phyloP scores from a whole-genome alignment of 1,140 invertebrate species.

The Zaprionus inermis region DNA sequence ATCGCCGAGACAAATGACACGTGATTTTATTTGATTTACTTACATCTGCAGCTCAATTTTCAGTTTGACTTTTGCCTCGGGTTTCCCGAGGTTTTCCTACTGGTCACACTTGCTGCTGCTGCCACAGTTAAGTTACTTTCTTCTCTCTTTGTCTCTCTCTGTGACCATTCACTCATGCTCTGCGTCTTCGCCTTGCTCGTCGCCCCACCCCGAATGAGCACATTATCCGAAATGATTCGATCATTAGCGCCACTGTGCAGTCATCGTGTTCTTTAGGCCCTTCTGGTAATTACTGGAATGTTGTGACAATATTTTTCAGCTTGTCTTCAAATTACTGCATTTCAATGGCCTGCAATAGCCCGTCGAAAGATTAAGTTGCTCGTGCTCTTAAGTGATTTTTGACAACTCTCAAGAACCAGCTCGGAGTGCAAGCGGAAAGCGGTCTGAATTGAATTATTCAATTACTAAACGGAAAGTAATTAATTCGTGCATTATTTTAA shows the following conservation, averaged over 20 bases:
- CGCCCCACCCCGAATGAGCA: conserved; percentile 41
- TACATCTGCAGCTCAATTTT: conserved; percentile 83
- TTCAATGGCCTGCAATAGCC: conserved; percentile 65
- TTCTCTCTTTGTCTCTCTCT: background rate
- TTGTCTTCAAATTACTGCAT: conserved; percentile 80
- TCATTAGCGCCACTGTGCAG: conserved; percentile 71
- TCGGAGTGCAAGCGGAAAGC: background rate
- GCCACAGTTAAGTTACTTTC: conserved; percentile 25
- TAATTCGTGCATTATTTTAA: background rate
- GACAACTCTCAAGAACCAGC: conserved; percentile 16
- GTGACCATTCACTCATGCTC: conserved; percentile 2
- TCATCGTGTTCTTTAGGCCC: conserved; percentile 60
- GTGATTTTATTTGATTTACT: conserved; percentile 84
- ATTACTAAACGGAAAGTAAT: background rate
- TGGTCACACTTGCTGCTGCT: conserved; percentile 53
- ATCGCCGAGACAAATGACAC: conserved; percentile 78
- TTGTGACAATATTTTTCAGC: conserved; percentile 76
- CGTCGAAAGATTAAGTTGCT: conserved; percentile 56
- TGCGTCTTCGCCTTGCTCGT: conserved; percentile 33
- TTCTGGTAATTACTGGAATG: conserved; percentile 78
- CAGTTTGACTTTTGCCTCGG: conserved; percentile 75
- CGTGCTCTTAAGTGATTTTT: conserved; percentile 31
- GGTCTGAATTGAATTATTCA: background rate
- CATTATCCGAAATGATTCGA: conserved; percentile 81
- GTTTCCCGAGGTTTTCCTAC: conserved; percentile 34